These are phyloP conservation scores for Aphrophora alni DNA, from an alignment of 2,888 invertebrate species.

Conservation along the genomic window DNA sequence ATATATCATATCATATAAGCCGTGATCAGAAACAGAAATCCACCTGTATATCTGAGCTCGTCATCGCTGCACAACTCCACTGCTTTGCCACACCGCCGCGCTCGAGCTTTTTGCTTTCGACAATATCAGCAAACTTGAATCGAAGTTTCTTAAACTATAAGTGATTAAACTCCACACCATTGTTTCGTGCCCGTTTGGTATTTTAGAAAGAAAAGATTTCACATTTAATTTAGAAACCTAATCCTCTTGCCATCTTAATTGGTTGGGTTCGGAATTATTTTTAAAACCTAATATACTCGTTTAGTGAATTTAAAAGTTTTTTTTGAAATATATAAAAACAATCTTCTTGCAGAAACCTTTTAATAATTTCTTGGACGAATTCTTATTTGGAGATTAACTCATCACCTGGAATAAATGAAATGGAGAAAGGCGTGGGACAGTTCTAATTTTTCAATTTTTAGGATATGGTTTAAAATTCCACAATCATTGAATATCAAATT, in stretches of 20 bases:
- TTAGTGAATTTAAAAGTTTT: too few species aligned
- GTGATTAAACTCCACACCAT: not conserved
- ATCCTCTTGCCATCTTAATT: not conserved
- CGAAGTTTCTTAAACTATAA: not conserved
- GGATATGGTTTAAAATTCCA: too few species aligned
- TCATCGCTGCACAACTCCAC: not conserved
- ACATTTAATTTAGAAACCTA: not conserved
- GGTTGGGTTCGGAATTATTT: not conserved
- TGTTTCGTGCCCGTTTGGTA: not conserved
- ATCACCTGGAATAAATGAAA: too few species aligned
- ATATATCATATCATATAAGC: constrained; percentile 5
- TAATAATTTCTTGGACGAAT: too few species aligned
- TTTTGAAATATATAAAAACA: too few species aligned
- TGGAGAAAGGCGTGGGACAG: too few species aligned
- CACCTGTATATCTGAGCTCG: not conserved
- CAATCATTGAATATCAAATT: too few species aligned
- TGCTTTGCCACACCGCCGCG: not conserved
- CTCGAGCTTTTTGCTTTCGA: not conserved
- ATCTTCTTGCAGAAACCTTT: too few species aligned
- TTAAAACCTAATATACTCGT: not conserved
- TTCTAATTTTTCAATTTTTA: too few species aligned
- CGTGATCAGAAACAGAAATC: constrained; percentile 3
- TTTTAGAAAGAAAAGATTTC: not conserved
- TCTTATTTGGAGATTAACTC: too few species aligned
- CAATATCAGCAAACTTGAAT: not conserved